Conservation (phyloP, 2,797 vertebrate species). For the Hydrophis major region DNA sequence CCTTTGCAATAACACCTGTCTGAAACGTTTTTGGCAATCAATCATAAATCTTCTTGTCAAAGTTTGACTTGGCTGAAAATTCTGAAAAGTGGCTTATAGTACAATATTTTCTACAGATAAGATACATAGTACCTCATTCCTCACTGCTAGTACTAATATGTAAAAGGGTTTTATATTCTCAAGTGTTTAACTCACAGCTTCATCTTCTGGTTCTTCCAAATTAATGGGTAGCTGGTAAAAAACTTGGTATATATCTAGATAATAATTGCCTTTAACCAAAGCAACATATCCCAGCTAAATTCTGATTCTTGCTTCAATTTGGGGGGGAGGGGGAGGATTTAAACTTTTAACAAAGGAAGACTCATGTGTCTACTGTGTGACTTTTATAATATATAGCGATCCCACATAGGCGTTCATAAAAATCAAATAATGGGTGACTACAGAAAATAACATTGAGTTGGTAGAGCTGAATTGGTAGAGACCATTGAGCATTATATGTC, state of each 20-base stretch:
- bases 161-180: background rate
- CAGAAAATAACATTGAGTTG: background rate
- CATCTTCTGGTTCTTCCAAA: background rate
- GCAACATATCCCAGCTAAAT: background rate
- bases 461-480: background rate
- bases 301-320: background rate
- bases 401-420: background rate
- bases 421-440: background rate
- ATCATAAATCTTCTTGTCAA: background rate
- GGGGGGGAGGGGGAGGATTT: fast-evolving
- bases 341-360: background rate
- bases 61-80: background rate
- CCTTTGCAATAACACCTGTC: background rate
- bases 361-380: background rate
- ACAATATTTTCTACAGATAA: background rate
- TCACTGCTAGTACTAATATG: background rate
- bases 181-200: background rate
- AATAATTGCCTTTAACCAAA: background rate
- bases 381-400: background rate
- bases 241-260: background rate
- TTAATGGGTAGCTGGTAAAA: background rate
- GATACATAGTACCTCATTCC: background rate
- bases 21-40: background rate
- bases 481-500: background rate
- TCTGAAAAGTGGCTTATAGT: background rate